Percentiles rank a stretch among this genome's conserved stretches.
Conservation (phyloP, 2,888 invertebrate species). For the Eumacrocentrus americanus region DNA sequence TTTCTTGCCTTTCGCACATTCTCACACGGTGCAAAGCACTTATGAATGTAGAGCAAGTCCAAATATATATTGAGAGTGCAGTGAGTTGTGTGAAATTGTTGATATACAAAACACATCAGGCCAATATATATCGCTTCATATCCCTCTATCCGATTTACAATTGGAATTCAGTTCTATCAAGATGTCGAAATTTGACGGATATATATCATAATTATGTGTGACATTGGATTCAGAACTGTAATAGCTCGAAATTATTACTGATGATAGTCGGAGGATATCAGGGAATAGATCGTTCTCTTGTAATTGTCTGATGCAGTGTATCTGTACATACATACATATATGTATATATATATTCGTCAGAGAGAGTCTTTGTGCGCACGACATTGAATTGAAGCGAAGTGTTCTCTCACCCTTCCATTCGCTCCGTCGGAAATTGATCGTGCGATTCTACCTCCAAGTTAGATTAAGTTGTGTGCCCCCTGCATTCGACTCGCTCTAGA, state of each 20-base stretch:
- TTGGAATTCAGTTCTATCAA: too few relatives aligned
- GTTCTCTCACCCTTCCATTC: neutral
- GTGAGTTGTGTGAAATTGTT: too few relatives aligned
- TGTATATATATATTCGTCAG: neutral
- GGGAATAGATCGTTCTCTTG: neutral
- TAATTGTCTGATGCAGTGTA: neutral
- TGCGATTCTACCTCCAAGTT: slow-evolving; percentile 39
- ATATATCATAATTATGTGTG: too few relatives aligned
- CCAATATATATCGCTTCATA: too few relatives aligned
- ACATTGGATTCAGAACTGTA: too few relatives aligned
- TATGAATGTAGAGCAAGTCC: neutral
- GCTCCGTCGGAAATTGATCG: slow-evolving; percentile 17
- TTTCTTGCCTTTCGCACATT: neutral
- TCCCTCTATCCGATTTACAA: too few relatives aligned
- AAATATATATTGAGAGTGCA: neutral
- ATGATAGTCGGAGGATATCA: too few relatives aligned
- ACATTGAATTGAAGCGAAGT: slow-evolving; percentile 15
- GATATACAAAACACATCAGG: too few relatives aligned
- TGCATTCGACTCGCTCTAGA: slow-evolving; percentile 37
- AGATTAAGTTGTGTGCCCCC: slow-evolving; percentile 48
- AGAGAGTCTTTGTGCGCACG: neutral
- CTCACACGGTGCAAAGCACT: neutral
- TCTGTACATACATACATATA: neutral
- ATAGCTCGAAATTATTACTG: too few relatives aligned
- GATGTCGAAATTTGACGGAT: too few relatives aligned